Evolutionary conservation across 2,113 vertebrate species (phyloP).

Genomic region (Zosterops borbonicus): DNA sequence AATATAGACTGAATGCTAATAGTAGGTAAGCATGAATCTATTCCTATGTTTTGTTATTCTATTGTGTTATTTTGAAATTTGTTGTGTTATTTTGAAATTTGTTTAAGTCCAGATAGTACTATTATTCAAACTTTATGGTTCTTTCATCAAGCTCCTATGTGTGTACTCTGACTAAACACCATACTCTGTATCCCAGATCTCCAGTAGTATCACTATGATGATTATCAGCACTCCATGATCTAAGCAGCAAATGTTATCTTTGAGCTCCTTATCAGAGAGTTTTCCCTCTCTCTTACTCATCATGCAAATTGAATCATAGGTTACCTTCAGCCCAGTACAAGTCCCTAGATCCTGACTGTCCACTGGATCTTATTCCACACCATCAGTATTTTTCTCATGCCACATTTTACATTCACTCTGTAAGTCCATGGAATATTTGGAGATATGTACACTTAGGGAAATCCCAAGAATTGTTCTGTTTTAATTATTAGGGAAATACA

Average conservation of each 20-base stretch:
- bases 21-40: neutral
- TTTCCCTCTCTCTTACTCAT: conserved; percentile 6
- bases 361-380: neutral
- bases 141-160: neutral
- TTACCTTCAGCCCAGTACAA: neutral
- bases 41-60: neutral
- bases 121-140: neutral
- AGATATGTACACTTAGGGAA: neutral
- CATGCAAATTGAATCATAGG: neutral
- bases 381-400: neutral
- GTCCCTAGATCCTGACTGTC: neutral
- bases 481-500: neutral
- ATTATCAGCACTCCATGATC: neutral
- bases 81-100: neutral
- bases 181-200: neutral
- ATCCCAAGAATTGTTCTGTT: neutral
- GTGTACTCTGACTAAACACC: neutral
- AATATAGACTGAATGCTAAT: neutral
- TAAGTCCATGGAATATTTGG: neutral
- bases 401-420: neutral
- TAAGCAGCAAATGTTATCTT: neutral
- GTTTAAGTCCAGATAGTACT: neutral
- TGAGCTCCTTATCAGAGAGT: neutral
- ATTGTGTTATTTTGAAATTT: neutral
- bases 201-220: neutral